These are phyloP conservation scores for Lates calcarifer DNA, from an alignment of 2,113 vertebrate species.

Conservation along the genomic window DNA sequence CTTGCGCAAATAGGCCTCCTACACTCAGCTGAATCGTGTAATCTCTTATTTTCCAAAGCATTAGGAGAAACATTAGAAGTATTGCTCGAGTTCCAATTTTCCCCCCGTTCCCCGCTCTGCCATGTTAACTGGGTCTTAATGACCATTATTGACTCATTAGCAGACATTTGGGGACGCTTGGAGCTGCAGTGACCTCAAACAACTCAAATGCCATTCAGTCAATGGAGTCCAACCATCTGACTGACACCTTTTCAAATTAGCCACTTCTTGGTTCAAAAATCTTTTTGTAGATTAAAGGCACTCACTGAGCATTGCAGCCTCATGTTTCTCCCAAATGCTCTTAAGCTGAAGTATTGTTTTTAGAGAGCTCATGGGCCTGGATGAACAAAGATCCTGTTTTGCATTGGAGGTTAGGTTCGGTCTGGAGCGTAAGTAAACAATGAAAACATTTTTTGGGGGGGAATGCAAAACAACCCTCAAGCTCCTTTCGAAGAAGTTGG, in stretches of 20 bases:
- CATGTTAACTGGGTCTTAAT: constrained; percentile 96
- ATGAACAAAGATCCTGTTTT: constrained; percentile 46
- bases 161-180: constrained; percentile 89
- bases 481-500: neutral
- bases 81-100: constrained; percentile 92
- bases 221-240: constrained; percentile 91
- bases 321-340: constrained; percentile 23
- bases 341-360: constrained; percentile 80
- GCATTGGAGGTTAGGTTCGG: constrained; percentile 10
- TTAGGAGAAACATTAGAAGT: constrained; percentile 82
- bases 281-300: constrained; percentile 91
- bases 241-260: constrained; percentile 83
- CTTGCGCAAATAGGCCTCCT: constrained; percentile 54
- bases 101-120: constrained; percentile 87
- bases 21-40: constrained; percentile 58
- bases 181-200: constrained; percentile 87
- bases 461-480: constrained; percentile 17
- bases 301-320: constrained; percentile 87
- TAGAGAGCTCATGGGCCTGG: constrained; percentile 83
- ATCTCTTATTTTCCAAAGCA: constrained; percentile 76
- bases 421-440: constrained; percentile 7
- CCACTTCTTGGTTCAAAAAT: constrained; percentile 92
- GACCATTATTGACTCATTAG: constrained; percentile 97
- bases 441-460: neutral
- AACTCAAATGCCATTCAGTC: constrained; percentile 93